Evolutionary conservation across 2,888 invertebrate genomes (phyloP), one percentile per base, ranked within the genome.

Genomic region (Cylloceria caligata): DNA sequence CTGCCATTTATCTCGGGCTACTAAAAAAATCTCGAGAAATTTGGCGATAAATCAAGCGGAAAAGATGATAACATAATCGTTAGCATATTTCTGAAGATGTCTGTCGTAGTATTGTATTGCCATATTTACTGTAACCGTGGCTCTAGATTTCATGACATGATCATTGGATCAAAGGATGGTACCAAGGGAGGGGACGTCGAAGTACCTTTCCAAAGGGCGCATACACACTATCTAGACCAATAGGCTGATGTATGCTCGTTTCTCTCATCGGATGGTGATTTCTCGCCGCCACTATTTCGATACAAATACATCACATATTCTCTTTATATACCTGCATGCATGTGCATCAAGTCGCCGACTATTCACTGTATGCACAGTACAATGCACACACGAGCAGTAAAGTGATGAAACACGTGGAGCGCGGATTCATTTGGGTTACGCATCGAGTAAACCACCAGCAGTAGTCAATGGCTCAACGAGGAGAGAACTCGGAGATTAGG

Each of bases 401-500:
- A 60, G 19, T 6, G 60, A 34, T 60, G 60, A 16, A 57, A 57
- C 30, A 30, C 30, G 60, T 7, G 34, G 16, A 34, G 36, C 60
- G 60, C 36, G 34, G 42, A 42, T 57, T 42, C 42, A 57, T 71
- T 71, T 57, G 57, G 19, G 39, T 42, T 57, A 57, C 57, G 55
- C 57, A 19, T 57, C 71, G 27, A 57, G 57, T 27, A 27, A 55
- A 42, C 30, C 52, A 34, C 45, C 30, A 57, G 45, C 57, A 45
- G 27, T 45, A 60, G 9, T 36, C 60, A 19, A 34, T 34, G 39
- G 73, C 60, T 30, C 34, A 24, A 9, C 19, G 67, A 55, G 42
- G 27, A 55, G 73, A 45, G 30, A 55, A n/a, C 62, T 65, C 45
- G 75, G 84, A 81, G 85, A 87, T 86, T 84, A 83, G 80, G 82